phyloP scores from a whole-genome alignment of 2,797 vertebrate species.

The Delichon dasypus region DNA sequence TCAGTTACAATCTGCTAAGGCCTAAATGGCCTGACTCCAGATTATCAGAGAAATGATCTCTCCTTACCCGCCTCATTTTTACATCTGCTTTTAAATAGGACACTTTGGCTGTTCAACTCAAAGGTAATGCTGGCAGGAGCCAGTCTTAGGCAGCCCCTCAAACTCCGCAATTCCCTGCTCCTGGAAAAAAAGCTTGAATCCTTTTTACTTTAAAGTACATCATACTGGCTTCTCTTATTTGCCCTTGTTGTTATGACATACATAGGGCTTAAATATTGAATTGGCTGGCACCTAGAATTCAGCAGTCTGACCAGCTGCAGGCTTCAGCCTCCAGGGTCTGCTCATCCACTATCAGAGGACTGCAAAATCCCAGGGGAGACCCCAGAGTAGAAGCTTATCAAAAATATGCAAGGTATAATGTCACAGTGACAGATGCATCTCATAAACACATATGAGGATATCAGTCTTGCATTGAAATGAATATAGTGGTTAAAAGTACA shows the following conservation, averaged over 20 bases:
- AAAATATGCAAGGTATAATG: not conserved
- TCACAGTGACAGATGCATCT: not conserved
- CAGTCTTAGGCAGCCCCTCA: not conserved
- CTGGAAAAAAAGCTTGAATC: not conserved
- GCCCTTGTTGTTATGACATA: not conserved
- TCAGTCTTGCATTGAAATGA: not conserved
- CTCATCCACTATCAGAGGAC: not conserved
- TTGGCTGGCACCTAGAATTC: not conserved
- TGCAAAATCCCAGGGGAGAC: not conserved
- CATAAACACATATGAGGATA: not conserved
- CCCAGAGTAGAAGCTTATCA: not conserved
- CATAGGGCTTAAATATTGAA: not conserved
- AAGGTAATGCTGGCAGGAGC: not conserved
- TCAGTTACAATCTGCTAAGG: conserved; percentile 36
- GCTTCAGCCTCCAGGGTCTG: not conserved
- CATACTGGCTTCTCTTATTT: not conserved
- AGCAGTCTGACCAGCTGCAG: not conserved
- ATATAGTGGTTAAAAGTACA: not conserved
- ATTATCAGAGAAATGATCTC: conserved; percentile 61
- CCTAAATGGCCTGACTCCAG: conserved; percentile 36
- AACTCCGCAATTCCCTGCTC: not conserved
- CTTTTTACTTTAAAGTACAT: not conserved
- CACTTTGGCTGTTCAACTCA: not conserved
- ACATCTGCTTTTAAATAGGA: conserved; percentile 33
- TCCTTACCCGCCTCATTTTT: not conserved